Conservation (phyloP, 1,140 invertebrate species). For the Drosophila grimshawi region DNA sequence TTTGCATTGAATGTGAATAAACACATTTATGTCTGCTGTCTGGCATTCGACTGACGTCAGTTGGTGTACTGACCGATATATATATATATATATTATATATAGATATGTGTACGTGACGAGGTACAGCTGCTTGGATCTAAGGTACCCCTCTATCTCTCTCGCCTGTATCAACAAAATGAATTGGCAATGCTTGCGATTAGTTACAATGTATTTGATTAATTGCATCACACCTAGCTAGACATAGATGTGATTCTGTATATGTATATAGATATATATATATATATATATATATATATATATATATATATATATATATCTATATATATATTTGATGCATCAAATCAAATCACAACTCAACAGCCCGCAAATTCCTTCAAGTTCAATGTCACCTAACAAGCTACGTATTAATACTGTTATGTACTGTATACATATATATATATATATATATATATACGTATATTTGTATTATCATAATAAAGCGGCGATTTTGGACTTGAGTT, state of each 20-base stretch:
- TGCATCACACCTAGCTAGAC: slow-evolving; percentile 22
- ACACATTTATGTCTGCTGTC: slow-evolving; percentile 33
- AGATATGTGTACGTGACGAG: slow-evolving; percentile 28
- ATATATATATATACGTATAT: slow-evolving; percentile 9
- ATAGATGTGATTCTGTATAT: not conserved
- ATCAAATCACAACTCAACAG: slow-evolving; percentile 7
- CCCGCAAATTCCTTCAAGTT: slow-evolving; percentile 66
- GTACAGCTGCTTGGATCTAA: slow-evolving; percentile 23
- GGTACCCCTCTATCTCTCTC: not conserved
- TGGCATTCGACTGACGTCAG: slow-evolving; percentile 54
- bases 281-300: no score
- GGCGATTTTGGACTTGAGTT: slow-evolving; percentile 34
- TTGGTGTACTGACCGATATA: slow-evolving; percentile 4
- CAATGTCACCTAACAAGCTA: slow-evolving; percentile 64
- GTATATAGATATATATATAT: not conserved
- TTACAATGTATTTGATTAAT: slow-evolving; percentile 23
- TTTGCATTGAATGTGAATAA: slow-evolving; percentile 32
- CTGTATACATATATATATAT: not conserved
- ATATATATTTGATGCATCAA: slow-evolving; percentile 6
- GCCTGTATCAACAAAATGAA: not conserved
- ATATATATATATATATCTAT: not conserved
- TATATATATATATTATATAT: slow-evolving; percentile 8
- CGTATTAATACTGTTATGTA: no score
- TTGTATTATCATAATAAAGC: slow-evolving; percentile 51
- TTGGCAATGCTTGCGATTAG: slow-evolving; percentile 10